Conservation (phyloP, 2,888 invertebrate genomes). For the Dascillus cervinus region DNA sequence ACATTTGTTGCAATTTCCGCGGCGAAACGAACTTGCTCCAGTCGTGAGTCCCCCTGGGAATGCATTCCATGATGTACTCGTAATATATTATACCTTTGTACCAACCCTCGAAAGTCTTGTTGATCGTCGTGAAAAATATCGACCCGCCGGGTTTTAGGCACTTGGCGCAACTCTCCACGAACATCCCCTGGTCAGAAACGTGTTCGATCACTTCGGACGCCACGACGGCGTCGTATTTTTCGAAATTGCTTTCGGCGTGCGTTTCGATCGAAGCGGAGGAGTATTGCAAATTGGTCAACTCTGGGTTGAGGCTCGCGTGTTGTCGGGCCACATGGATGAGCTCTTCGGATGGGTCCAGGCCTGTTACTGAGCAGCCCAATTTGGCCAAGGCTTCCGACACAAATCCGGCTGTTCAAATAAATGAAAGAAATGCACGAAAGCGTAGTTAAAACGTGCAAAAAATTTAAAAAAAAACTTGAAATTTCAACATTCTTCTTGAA, state of each 20-base stretch:
- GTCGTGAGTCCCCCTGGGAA: constrained; percentile 85
- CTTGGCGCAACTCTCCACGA: constrained; percentile 59
- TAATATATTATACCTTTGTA: constrained; percentile 62
- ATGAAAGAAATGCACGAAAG: too few relatives aligned
- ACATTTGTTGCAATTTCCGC: too few relatives aligned
- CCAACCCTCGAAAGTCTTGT: constrained; percentile 56
- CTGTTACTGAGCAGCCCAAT: constrained; percentile 72
- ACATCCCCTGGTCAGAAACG: constrained; percentile 61
- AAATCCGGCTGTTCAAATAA: constrained; percentile 38
- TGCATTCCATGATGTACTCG: constrained; percentile 64
- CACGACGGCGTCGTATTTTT: constrained; percentile 72
- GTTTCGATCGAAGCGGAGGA: constrained; percentile 51
- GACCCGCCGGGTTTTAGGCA: constrained; percentile 54
- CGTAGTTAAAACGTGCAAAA: too few relatives aligned
- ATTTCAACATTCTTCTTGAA: too few relatives aligned
- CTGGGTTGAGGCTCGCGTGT: constrained; percentile 49
- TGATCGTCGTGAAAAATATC: constrained; percentile 62
- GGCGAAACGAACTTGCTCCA: constrained; percentile 85
- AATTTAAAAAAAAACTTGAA: too few relatives aligned
- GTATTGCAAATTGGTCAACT: constrained; percentile 44
- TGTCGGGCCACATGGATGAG: constrained; percentile 60
- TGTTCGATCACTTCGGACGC: constrained; percentile 90
- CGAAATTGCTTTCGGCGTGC: constrained; percentile 32
- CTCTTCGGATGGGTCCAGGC: constrained; percentile 69
- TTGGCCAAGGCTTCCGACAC: constrained; percentile 59